Conservation (phyloP, 2,888 invertebrate genomes). For the Antheraea yamamai region DNA sequence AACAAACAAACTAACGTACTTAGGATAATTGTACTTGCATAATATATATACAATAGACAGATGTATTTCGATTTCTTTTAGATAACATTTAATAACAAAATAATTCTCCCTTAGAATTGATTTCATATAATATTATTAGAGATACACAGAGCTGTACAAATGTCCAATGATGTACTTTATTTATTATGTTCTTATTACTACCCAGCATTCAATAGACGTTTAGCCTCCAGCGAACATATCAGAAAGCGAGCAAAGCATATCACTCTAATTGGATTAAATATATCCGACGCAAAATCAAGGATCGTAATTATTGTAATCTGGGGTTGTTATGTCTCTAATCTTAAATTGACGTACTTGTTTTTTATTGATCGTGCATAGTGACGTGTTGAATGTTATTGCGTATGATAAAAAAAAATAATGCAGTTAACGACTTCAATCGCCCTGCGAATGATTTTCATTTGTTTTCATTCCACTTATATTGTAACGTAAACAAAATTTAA, state of each 20-base stretch:
- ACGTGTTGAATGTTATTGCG: neutral
- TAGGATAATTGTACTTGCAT: too few relatives aligned
- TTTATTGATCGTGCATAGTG: neutral
- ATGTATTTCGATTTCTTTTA: too few relatives aligned
- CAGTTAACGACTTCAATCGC: neutral
- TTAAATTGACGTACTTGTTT: constrained; percentile 9
- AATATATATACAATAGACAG: too few relatives aligned
- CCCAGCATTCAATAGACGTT: constrained; percentile 2
- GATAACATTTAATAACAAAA: too few relatives aligned
- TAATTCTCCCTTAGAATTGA: too few relatives aligned
- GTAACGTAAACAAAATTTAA: too few relatives aligned
- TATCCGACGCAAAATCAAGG: constrained; percentile 2
- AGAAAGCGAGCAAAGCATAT: neutral
- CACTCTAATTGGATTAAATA: constrained; percentile 6
- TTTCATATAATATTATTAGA: neutral
- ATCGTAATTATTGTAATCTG: constrained; percentile 7
- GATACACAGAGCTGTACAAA: neutral
- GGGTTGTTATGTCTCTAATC: neutral
- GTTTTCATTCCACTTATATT: too few relatives aligned
- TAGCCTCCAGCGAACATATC: neutral
- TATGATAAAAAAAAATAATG: neutral
- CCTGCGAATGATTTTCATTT: neutral
- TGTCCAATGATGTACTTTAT: neutral
- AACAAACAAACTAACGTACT: too few relatives aligned
- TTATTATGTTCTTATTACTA: neutral